phyloP scores from a whole-genome alignment of 2,113 vertebrate species.

The Muntiacus reevesi region DNA sequence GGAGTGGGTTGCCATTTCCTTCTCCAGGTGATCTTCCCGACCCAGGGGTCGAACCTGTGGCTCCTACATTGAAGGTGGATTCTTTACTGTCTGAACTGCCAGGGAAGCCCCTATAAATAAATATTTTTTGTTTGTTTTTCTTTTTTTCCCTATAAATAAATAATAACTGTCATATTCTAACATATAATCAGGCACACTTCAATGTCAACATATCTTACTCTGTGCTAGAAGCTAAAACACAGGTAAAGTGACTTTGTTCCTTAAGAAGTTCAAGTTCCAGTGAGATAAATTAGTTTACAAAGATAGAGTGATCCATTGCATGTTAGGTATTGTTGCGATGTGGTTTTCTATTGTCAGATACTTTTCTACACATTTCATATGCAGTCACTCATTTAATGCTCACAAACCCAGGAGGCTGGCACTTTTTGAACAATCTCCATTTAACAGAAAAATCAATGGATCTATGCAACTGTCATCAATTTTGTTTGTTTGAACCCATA shows the following conservation, averaged over 20 bases:
- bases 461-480: neutral
- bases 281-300: neutral
- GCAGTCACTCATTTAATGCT: neutral
- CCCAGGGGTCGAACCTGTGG: neutral
- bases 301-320: neutral
- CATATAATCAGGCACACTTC: neutral
- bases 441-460: neutral
- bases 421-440: neutral
- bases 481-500: neutral
- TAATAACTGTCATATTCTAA: neutral
- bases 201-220: neutral
- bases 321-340: fast-evolving
- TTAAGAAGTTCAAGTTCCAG: neutral
- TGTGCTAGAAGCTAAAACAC: neutral
- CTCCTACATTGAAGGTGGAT: neutral
- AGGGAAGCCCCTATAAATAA: neutral
- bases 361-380: neutral
- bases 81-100: neutral
- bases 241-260: neutral
- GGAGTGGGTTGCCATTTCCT: neutral
- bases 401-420: neutral
- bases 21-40: neutral
- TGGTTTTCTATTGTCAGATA: neutral
- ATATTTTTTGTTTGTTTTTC: no score
- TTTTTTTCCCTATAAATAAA: neutral